phyloP scores from a whole-genome alignment of 2,113 vertebrate genomes.

The Ptilonorhynchus violaceus region DNA sequence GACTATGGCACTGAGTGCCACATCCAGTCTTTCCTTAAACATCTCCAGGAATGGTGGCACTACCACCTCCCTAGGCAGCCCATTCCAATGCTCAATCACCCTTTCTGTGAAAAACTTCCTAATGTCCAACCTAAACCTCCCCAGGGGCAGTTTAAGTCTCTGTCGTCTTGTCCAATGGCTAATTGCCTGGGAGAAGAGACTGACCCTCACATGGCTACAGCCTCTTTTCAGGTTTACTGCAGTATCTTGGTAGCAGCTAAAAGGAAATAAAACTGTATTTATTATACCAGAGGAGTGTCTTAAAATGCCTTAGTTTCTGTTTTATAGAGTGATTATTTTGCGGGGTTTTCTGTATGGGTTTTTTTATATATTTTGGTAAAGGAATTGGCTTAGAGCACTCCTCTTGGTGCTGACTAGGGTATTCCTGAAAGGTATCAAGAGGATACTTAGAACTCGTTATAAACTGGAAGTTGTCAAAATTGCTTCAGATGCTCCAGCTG shows the following conservation, averaged over 20 bases:
- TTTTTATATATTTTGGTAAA: background rate
- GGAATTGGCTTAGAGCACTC: background rate
- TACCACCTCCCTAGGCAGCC: background rate
- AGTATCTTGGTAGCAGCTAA: background rate
- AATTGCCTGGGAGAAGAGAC: background rate
- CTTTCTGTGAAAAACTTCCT: background rate
- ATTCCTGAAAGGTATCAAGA: background rate
- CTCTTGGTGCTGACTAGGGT: background rate
- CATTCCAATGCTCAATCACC: background rate
- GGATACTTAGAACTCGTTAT: background rate
- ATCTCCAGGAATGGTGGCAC: background rate
- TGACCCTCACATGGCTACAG: background rate
- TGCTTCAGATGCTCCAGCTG: background rate
- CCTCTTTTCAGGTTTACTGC: background rate
- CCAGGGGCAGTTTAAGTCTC: background rate
- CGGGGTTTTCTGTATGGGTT: background rate
- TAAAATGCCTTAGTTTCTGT: background rate
- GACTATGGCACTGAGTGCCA: background rate
- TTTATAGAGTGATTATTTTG: background rate
- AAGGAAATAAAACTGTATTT: background rate
- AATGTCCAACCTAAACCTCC: background rate
- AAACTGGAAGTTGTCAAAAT: background rate
- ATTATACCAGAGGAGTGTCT: background rate
- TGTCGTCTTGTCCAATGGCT: background rate
- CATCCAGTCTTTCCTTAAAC: background rate